Evolutionary conservation across 2,888 invertebrate species (phyloP), one percentile per base, ranked within the genome.

Genomic region (Euzophera pinguis): DNA sequence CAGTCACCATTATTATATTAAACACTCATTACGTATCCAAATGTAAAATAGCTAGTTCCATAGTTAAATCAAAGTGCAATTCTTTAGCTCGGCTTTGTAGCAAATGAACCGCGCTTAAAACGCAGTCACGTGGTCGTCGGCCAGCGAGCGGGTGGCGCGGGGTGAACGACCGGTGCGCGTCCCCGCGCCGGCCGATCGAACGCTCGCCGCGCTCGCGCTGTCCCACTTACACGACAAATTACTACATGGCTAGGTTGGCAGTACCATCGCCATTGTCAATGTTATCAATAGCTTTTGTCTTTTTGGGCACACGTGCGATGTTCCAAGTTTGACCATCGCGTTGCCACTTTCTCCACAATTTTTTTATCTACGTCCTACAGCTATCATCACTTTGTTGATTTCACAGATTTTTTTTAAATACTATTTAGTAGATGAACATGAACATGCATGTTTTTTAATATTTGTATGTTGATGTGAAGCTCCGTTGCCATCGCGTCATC

Each of bases 111-210:
- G 56, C 56, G 39, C 55, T 57, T 61, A 63, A 70, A 63, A 65
- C 65, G 71, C 67, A 65, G 74, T 72, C 73, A 74, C 69, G 71
- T 74, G 70, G 75, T 64, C 67, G 69, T 57, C 54, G 62, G 64
- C 67, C 69, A 71, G 60, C 65, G 67, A 67, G 50, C 43, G 42
- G 35, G 51, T 12, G 61, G 61, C 62, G 69, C 76, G 77, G 78
- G 84, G 84, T 86, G 75, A 84, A 85, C 77, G 81, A 81, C 84
- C 86, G 69, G 61, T 75, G 81, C 84, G 85, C 86, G 85, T 85
- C 85, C 79, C 79, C 75, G 73, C 78, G 75, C 79, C 75, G 72
- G 49, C 49, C 78, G 75, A 74, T 81, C 82, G 81, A 81, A 80
- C 81, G 78, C 80, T 65, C 70, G 65, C 66, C 61, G 65, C 62